Evolutionary conservation across 2,113 vertebrate genomes (phyloP).

Genomic region (Collichthys lucidus): DNA sequence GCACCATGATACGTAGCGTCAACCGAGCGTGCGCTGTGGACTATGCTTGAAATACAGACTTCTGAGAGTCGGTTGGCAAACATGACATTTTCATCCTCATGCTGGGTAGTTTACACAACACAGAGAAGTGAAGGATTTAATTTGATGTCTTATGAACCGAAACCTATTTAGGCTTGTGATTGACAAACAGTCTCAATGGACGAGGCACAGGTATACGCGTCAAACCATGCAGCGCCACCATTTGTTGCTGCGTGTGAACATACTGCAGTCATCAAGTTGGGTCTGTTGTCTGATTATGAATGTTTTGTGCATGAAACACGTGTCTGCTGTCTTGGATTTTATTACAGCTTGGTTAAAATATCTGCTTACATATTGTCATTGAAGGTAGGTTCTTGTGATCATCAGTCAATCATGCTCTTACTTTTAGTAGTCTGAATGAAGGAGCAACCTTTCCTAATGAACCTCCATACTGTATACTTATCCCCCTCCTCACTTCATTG

Average conservation of each 20-base stretch:
- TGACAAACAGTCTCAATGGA: constrained; percentile 19
- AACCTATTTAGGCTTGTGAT: constrained; percentile 34
- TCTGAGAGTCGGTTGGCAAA: constrained; percentile 53
- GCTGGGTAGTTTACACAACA: constrained; percentile 9
- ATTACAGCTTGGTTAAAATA: background rate
- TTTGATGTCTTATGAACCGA: constrained; percentile 30
- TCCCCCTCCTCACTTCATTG: background rate
- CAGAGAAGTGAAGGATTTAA: constrained; percentile 14
- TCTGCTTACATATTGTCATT: background rate
- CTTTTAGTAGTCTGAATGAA: constrained; percentile 6
- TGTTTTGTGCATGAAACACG: constrained; percentile 26
- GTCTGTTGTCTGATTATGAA: constrained; percentile 18
- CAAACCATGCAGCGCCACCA: constrained; percentile 13
- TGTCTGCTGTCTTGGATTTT: background rate
- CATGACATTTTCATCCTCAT: constrained; percentile 25
- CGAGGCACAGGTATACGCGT: background rate
- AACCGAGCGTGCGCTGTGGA: constrained; percentile 36
- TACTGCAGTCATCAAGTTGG: constrained; percentile 22
- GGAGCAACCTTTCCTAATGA: constrained; percentile 8
- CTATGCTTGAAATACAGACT: constrained; percentile 24
- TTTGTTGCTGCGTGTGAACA: constrained; percentile 38
- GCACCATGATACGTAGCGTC: constrained; percentile 42
- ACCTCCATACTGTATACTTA: too few species aligned
- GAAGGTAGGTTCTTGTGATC: background rate
- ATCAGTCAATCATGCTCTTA: constrained; percentile 8